Evolutionary conservation across 1,140 invertebrate species (phyloP).

Genomic region (Aphidius ervi): DNA sequence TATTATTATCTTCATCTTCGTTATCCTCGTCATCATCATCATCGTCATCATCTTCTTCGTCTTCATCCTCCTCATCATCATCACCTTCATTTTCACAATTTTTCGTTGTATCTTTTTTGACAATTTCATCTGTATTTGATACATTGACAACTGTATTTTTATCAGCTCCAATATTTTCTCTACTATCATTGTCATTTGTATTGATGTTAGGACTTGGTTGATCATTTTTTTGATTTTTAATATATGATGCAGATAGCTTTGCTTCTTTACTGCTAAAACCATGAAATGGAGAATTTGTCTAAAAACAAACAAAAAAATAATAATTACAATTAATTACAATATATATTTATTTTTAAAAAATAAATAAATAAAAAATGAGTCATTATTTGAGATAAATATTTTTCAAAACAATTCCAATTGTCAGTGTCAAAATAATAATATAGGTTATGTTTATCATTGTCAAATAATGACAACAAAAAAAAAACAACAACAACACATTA

Average conservation of each 20-base stretch:
- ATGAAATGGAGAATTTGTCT: slow-evolving; percentile 49
- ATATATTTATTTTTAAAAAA: too few species aligned
- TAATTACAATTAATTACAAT: background rate
- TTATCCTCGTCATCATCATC: slow-evolving; percentile 19
- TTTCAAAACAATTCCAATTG: too few species aligned
- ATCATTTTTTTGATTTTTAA: slow-evolving; percentile 32
- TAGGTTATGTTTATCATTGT: too few species aligned
- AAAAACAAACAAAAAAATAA: slow-evolving; percentile 18
- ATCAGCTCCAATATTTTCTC: slow-evolving; percentile 26
- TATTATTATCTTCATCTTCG: slow-evolving; percentile 27
- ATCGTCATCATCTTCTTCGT: background rate
- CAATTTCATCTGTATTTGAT: background rate
- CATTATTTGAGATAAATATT: too few species aligned
- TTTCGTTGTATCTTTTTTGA: background rate
- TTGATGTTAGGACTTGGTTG: background rate
- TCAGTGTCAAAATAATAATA: too few species aligned
- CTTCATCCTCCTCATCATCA: too few species aligned
- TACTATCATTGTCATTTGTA: slow-evolving; percentile 28
- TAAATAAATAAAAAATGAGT: too few species aligned
- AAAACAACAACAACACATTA: too few species aligned
- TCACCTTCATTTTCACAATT: too few species aligned
- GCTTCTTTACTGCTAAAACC: slow-evolving; percentile 50
- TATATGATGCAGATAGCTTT: slow-evolving; percentile 37
- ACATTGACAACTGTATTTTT: background rate
- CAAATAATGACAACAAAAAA: too few species aligned